Evolutionary conservation across 2,797 vertebrate species (phyloP).

Genomic region (Manis crassicaudata): DNA sequence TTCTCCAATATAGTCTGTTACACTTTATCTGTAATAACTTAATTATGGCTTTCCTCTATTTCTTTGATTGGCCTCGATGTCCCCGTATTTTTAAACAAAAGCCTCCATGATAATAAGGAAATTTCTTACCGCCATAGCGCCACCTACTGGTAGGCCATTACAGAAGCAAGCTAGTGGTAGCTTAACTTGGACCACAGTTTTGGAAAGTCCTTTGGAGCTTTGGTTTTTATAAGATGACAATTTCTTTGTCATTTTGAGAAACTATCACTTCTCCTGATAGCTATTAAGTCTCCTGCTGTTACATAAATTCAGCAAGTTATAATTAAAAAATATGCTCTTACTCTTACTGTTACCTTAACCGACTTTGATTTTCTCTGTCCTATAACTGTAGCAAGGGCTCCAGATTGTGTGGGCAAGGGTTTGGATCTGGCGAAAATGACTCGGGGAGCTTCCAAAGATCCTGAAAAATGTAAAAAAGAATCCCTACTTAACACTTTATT

Average conservation of each 20-base stretch:
- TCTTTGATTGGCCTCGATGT: conserved; percentile 39
- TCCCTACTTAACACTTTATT: conserved; percentile 69
- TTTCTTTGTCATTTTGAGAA: conserved; percentile 47
- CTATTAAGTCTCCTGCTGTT: conserved; percentile 42
- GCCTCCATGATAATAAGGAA: background rate
- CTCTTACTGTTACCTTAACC: conserved; percentile 81
- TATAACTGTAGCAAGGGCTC: conserved; percentile 74
- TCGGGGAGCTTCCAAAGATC: conserved; percentile 79
- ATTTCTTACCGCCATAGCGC: conserved; percentile 67
- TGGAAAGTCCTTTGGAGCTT: background rate
- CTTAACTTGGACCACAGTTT: conserved; percentile 25
- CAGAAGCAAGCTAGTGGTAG: background rate
- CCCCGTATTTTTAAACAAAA: conserved; percentile 62
- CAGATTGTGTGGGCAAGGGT: conserved; percentile 78
- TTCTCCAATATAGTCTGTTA: background rate
- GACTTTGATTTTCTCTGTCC: conserved; percentile 81
- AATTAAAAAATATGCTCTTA: conserved; percentile 50
- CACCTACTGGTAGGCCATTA: conserved; percentile 57
- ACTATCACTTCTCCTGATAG: conserved; percentile 24
- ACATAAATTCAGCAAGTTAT: conserved; percentile 56
- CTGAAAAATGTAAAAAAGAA: conserved; percentile 79
- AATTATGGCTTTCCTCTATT: conserved; percentile 34
- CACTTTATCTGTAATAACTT: conserved; percentile 36
- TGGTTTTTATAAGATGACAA: conserved; percentile 51
- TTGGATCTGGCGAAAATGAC: conserved; percentile 84